A percentile compares a stretch with the other conserved stretches of the same genome.
Conservation (phyloP, 2,113 vertebrate species). For the Pseudorhombus dupliciocellatus region DNA sequence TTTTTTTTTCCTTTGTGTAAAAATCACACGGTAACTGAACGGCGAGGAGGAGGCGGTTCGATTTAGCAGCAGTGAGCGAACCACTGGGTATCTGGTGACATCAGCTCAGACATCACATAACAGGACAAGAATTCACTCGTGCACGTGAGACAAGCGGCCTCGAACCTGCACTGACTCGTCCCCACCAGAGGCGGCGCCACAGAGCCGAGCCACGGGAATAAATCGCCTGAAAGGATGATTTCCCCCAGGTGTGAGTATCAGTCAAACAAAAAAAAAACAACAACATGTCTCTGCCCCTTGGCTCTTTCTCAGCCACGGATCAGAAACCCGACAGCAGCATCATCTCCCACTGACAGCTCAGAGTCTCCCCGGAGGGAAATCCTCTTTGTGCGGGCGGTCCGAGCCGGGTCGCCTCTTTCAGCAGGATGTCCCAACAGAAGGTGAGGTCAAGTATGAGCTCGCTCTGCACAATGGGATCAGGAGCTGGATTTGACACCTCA, state of each 20-base stretch:
- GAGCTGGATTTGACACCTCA: conserved; percentile 75
- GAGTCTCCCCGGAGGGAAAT: conserved; percentile 62
- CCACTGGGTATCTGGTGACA: background rate
- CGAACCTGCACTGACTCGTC: background rate
- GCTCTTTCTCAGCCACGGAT: conserved; percentile 37
- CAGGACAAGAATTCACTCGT: conserved; percentile 15
- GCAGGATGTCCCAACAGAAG: conserved; percentile 75
- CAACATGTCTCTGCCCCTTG: background rate
- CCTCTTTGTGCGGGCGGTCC: conserved; percentile 70
- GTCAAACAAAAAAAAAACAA: background rate
- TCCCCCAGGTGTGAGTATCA: background rate
- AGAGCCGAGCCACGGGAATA: too few relatives aligned
- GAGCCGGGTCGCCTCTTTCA: conserved; percentile 60
- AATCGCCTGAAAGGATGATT: background rate
- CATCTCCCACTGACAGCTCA: conserved; percentile 68
- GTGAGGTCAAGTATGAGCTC: conserved; percentile 82
- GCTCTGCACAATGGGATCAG: conserved; percentile 67
- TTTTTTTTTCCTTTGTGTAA: background rate
- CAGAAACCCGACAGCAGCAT: conserved; percentile 46
- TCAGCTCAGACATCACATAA: conserved; percentile 23
- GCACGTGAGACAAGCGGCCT: conserved; percentile 9
- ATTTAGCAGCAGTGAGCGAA: background rate
- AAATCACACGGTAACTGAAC: too few relatives aligned
- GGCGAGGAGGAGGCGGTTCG: too few relatives aligned
- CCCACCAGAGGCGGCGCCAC: conserved; percentile 2